Evolutionary conservation across 2,888 invertebrate genomes (phyloP).

Genomic region (Synergus gifuensis): DNA sequence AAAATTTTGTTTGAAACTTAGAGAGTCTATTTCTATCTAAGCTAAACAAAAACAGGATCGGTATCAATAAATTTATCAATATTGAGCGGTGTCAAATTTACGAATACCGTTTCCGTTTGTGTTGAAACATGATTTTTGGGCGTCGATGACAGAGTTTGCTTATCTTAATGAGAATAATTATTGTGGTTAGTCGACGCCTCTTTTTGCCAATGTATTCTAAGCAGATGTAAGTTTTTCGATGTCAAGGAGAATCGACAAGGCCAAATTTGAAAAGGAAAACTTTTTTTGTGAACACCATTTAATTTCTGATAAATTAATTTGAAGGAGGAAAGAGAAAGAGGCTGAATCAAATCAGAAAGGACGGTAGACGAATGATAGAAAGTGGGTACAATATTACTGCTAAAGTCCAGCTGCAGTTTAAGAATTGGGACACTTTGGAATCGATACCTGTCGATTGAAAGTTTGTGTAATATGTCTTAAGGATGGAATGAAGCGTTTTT

Average conservation of each 20-base stretch:
- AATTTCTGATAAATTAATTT: conserved; percentile 4
- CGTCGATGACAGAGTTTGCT: conserved; percentile 17
- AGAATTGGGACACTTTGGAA: conserved; percentile 52
- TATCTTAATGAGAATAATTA: conserved; percentile 15
- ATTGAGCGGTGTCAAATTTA: conserved; percentile 32
- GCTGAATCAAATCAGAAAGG: conserved; percentile 49
- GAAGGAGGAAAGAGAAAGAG: conserved; percentile 42
- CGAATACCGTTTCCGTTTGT: conserved; percentile 34
- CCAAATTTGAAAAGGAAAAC: conserved; percentile 34
- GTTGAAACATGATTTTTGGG: background rate
- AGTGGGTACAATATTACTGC: conserved; percentile 25
- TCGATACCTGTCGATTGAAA: conserved; percentile 64
- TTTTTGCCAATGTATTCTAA: conserved; percentile 25
- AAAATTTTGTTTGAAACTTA: conserved; percentile 14
- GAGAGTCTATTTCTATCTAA: conserved; percentile 31
- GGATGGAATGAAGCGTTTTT: conserved; percentile 52
- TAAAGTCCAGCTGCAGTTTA: conserved; percentile 68
- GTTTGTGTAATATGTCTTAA: conserved; percentile 49
- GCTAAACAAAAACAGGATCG: conserved; percentile 33
- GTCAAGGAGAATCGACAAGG: conserved; percentile 30
- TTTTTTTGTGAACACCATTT: conserved; percentile 33
- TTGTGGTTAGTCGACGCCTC: conserved; percentile 4
- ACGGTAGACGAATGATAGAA: conserved; percentile 44
- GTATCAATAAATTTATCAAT: conserved; percentile 27
- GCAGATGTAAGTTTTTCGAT: conserved; percentile 33